These are phyloP conservation scores for Perodicticus potto DNA, from an alignment of 2,797 vertebrate genomes.

Conservation along the genomic window DNA sequence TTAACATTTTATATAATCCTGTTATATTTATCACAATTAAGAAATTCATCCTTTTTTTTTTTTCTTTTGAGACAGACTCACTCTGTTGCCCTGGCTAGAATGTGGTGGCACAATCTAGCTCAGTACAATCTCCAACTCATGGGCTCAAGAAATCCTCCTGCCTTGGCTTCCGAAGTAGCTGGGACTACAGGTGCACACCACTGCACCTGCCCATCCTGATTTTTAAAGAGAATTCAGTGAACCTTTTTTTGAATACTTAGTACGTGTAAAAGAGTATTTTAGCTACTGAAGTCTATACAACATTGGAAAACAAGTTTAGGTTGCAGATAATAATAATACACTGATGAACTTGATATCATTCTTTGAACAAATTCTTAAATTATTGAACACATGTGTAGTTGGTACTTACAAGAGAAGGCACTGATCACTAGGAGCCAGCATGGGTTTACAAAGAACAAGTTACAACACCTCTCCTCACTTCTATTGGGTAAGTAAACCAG, in stretches of 20 bases:
- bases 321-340: neutral
- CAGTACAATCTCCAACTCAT: neutral
- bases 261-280: conserved; percentile 39
- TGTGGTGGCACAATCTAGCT: neutral
- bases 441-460: neutral
- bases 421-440: neutral
- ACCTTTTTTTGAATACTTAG: neutral
- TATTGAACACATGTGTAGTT: neutral
- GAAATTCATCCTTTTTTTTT: neutral
- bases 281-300: neutral
- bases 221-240: conserved; percentile 27
- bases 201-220: neutral
- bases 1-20: conserved; percentile 10
- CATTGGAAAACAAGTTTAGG: conserved; percentile 24
- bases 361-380: conserved; percentile 15
- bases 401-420: conserved; percentile 9
- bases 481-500: neutral
- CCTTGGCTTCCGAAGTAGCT: neutral
- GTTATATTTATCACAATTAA: conserved; percentile 11
- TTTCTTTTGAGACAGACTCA: neutral
- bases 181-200: neutral
- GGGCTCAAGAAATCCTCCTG: neutral
- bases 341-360: conserved; percentile 27
- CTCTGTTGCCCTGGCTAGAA: neutral
- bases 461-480: neutral